phyloP scores from a whole-genome alignment of 2,113 vertebrate species.

The Felis chaus region DNA sequence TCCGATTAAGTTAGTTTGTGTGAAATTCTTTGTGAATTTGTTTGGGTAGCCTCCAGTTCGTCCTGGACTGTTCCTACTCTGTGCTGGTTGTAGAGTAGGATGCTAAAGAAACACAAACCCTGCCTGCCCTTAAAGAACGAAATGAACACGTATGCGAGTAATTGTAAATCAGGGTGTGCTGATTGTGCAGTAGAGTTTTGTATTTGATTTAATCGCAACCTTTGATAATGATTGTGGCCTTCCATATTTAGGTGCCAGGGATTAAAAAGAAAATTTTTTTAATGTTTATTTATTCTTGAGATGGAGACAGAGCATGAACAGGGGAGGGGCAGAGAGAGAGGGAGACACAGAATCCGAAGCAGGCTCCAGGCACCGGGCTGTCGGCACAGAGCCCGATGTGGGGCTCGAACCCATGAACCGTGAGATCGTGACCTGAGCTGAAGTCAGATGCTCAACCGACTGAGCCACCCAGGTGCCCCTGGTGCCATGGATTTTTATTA shows the following conservation, averaged over 20 bases:
- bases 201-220: neutral
- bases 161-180: neutral
- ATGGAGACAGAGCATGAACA: too few relatives aligned
- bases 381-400: too few relatives aligned
- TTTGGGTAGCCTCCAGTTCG: neutral
- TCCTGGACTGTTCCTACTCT: neutral
- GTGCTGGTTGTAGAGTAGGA: neutral
- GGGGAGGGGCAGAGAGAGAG: too few relatives aligned
- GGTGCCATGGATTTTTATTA: neutral
- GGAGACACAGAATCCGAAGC: too few relatives aligned
- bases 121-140: neutral
- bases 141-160: neutral
- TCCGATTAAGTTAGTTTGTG: neutral
- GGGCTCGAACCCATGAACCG: too few relatives aligned
- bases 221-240: neutral
- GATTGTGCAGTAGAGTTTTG: neutral
- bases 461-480: too few relatives aligned
- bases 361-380: too few relatives aligned
- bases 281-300: too few relatives aligned
- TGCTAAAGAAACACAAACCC: neutral
- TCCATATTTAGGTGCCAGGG: neutral
- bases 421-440: too few relatives aligned
- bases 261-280: too few relatives aligned
- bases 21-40: neutral
- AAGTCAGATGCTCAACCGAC: too few relatives aligned